Evolutionary conservation across 2,113 vertebrate genomes (phyloP).

Genomic region (Malurus melanocephalus): DNA sequence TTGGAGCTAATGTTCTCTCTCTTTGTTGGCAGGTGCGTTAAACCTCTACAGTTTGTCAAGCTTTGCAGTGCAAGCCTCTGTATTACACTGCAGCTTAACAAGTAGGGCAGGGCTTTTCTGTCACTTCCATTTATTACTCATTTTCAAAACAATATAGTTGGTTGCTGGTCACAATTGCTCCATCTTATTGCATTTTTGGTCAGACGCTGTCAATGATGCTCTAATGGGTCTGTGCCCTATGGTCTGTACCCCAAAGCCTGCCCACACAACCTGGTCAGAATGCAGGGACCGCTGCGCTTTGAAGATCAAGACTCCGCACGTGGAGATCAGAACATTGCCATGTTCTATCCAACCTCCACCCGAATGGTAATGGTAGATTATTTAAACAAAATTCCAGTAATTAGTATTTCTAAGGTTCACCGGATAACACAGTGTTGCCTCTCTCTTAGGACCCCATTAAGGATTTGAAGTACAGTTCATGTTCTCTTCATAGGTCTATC

Average conservation of each 20-base stretch:
- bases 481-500: constrained; percentile 88
- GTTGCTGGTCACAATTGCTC: constrained; percentile 84
- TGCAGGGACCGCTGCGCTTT: constrained; percentile 85
- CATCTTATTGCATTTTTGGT: constrained; percentile 88
- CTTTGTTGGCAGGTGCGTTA: constrained; percentile 89
- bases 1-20: constrained; percentile 84
- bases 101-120: constrained; percentile 85
- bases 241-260: constrained; percentile 89
- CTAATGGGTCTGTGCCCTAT: constrained; percentile 90
- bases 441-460: constrained; percentile 70
- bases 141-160: constrained; percentile 80
- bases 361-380: constrained; percentile 90
- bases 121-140: constrained; percentile 79
- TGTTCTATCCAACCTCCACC: constrained; percentile 90
- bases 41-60: constrained; percentile 86
- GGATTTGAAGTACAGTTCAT: constrained; percentile 71
- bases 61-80: constrained; percentile 86
- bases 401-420: constrained; percentile 84
- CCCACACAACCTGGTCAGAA: constrained; percentile 87
- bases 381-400: constrained; percentile 87
- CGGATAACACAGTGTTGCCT: constrained; percentile 83
- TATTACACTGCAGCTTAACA: constrained; percentile 88
- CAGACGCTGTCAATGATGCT: constrained; percentile 87
- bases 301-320: constrained; percentile 88
- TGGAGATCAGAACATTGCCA: constrained; percentile 89